These are phyloP conservation scores for Okapia johnstoni DNA, from an alignment of 2,113 vertebrate genomes.

Conservation along the genomic window DNA sequence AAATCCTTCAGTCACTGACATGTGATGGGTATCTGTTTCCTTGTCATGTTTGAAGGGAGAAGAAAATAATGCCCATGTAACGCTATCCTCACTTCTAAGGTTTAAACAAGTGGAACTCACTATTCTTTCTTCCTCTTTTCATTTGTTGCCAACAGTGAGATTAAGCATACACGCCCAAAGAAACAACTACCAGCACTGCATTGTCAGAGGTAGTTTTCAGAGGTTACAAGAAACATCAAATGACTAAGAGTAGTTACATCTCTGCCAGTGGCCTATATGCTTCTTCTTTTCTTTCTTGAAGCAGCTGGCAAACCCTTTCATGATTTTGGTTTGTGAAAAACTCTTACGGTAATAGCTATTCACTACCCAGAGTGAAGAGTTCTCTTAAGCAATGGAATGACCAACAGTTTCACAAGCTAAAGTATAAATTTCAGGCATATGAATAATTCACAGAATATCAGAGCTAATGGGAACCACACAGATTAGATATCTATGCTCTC, in stretches of 20 bases:
- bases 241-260: not conserved
- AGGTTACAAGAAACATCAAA: not conserved
- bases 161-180: not conserved
- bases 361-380: not conserved
- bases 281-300: not conserved
- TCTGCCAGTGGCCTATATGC: not conserved
- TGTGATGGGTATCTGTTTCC: conserved; percentile 41
- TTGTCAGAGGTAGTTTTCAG: not conserved
- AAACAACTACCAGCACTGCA: not conserved
- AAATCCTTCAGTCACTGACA: conserved; percentile 31
- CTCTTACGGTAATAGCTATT: not conserved
- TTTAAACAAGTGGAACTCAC: not conserved
- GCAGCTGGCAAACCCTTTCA: not conserved
- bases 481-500: not conserved
- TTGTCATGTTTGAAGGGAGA: conserved; percentile 45
- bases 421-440: not conserved
- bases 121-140: not conserved
- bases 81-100: conserved; percentile 15
- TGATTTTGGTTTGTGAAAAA: not conserved
- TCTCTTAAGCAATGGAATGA: not conserved
- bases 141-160: conserved; percentile 4
- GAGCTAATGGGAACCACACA: not conserved
- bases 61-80: conserved; percentile 45
- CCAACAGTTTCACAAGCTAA: not conserved
- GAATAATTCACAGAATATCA: not conserved